Evolutionary conservation across 2,888 invertebrate species (phyloP), one percentile per base, ranked within the genome.

Genomic region (Thymelicus lineola): DNA sequence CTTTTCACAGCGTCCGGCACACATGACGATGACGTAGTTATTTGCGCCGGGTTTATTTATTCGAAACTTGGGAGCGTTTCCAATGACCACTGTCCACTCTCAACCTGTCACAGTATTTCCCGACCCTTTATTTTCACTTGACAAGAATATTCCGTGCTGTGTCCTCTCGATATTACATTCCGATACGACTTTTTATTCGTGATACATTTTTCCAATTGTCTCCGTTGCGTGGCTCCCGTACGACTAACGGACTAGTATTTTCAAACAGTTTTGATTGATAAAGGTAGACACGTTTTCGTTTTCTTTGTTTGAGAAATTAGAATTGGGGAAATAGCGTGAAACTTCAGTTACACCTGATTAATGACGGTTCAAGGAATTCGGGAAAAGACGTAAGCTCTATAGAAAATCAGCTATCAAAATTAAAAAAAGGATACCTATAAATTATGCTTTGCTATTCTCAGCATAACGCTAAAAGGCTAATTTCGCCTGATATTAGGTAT

Each of bases 191-290:
- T 93, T 93, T 93, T 93, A 90, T 89, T 92, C 88, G 86, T 90
- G 90, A 91, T 91, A 91, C 86, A 92, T 91, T 91, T 91, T 91
- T 91, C 90, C 91, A 90, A 91, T 91, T 91, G 91, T 91, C 89
- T 88, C 86, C 86, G 81, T 77, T 84, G 87, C 86, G 85, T 85
- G 86, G 85, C 82, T 85, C 82, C 84, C 79, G 83, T 86, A 86
- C 84, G 87, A 91, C 90, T 91, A 90, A 89, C 89, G 84, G 88
- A 90, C 93, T 90, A 89, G 86, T 93, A 91, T 90, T 93, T 93
- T 90, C 90, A 88, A 91, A 90, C 89, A 89, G 88, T 92, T 93
- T 91, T 92, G 91, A 93, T 92, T 92, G 93, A 92, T 92, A 93
- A 91, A 91, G 91, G 92, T 92, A 91, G 92, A 92, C 91, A 87